Evolutionary conservation across 2,888 invertebrate genomes (phyloP).

Genomic region (Lithophane socia): DNA sequence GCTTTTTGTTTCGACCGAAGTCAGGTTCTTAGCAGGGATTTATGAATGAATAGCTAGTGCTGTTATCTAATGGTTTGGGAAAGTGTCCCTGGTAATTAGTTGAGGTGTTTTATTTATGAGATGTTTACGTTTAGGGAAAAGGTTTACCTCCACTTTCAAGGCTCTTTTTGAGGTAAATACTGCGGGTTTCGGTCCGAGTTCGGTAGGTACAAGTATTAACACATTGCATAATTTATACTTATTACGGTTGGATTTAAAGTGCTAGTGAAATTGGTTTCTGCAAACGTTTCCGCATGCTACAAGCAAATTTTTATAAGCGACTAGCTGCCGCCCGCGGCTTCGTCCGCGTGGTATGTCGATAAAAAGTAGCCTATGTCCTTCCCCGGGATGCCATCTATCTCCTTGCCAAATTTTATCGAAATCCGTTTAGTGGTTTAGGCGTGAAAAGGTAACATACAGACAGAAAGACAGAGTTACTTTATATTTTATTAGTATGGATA

Average conservation of each 20-base stretch:
- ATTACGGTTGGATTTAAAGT: not conserved
- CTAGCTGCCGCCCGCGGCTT: too few relatives aligned
- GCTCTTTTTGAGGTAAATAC: not conserved
- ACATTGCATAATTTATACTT: not conserved
- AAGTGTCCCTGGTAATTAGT: constrained; percentile 37
- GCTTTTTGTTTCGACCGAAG: constrained; percentile 61
- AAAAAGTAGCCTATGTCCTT: too few relatives aligned
- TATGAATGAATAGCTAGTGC: constrained; percentile 53
- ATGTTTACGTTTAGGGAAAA: constrained; percentile 19
- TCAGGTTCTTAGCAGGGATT: constrained; percentile 60
- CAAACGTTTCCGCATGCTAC: not conserved
- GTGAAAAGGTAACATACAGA: too few relatives aligned
- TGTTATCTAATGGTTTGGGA: constrained; percentile 38
- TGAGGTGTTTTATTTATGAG: constrained; percentile 24
- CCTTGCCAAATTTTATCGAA: too few relatives aligned
- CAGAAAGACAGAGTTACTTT: too few relatives aligned
- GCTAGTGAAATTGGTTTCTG: not conserved
- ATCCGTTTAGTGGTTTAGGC: too few relatives aligned
- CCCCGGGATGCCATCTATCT: too few relatives aligned
- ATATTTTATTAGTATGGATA: too few relatives aligned
- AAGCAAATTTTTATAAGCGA: not conserved
- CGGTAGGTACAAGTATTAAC: not conserved
- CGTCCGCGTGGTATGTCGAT: too few relatives aligned
- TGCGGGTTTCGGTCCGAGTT: not conserved
- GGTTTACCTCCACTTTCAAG: not conserved